Percentiles rank a stretch among this genome's conserved stretches.
Conservation (phyloP, 2,797 vertebrate species). For the Caiman crocodilus region DNA sequence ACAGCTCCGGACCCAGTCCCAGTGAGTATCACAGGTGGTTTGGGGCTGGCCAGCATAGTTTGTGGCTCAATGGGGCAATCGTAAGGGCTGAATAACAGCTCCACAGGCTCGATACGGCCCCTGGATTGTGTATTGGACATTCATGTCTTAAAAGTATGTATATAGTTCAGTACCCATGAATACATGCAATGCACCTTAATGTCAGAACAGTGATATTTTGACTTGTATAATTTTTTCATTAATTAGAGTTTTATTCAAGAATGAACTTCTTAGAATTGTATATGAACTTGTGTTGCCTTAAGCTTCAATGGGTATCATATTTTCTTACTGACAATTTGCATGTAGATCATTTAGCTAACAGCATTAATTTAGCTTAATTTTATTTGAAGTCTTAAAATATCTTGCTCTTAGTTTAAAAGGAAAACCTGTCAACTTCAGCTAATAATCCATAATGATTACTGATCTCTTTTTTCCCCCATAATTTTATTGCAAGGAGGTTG, state of each 20-base stretch:
- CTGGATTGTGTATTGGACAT: too few relatives aligned
- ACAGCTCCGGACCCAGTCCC: too few relatives aligned
- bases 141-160: too few relatives aligned
- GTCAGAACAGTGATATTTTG: slow-evolving; percentile 62
- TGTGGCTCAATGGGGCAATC: too few relatives aligned
- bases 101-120: too few relatives aligned
- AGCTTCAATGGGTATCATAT: background rate
- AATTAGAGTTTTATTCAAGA: slow-evolving; percentile 44
- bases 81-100: too few relatives aligned
- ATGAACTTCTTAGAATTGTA: slow-evolving; percentile 2
- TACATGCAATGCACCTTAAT: slow-evolving; percentile 53
- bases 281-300: slow-evolving; percentile 16
- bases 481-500: background rate
- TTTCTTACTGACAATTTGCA: slow-evolving; percentile 17
- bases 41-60: too few relatives aligned
- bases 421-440: slow-evolving; percentile 57
- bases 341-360: background rate
- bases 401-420: background rate
- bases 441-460: slow-evolving; percentile 27
- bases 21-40: too few relatives aligned
- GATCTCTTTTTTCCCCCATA: background rate
- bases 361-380: background rate
- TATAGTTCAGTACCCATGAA: slow-evolving; percentile 31
- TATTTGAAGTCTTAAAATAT: background rate
- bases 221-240: slow-evolving; percentile 19